These are phyloP conservation scores for Oegoconia quadripuncta DNA, from an alignment of 2,888 invertebrate genomes.

Conservation along the genomic window DNA sequence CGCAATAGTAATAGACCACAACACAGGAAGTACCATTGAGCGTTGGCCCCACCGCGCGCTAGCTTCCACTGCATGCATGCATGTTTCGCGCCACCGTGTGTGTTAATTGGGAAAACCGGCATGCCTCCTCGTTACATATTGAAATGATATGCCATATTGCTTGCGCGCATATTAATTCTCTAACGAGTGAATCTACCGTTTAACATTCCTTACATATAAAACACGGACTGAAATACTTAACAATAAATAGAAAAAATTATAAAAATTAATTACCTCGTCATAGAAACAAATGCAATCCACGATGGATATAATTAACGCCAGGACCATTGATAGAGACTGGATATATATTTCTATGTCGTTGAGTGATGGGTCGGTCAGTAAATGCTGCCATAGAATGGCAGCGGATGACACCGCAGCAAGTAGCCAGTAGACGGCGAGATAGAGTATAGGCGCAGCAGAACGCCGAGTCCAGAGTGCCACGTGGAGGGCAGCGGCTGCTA, in stretches of 20 bases:
- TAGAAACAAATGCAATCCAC: conserved; percentile 68
- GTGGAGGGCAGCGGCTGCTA: conserved; percentile 63
- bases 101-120: conserved; percentile 20
- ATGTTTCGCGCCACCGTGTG: conserved; percentile 14
- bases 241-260: neutral
- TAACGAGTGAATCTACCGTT: conserved; percentile 6
- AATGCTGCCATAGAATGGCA: conserved; percentile 45
- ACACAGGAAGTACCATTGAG: conserved; percentile 8
- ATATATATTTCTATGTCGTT: conserved; percentile 51
- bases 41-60: conserved; percentile 5
- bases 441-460: conserved; percentile 61
- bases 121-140: conserved; percentile 20
- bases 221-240: neutral
- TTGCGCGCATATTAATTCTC: conserved; percentile 22
- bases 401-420: conserved; percentile 51
- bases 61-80: conserved; percentile 6
- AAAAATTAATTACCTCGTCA: conserved; percentile 52
- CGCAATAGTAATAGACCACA: conserved; percentile 1
- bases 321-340: conserved; percentile 42
- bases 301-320: conserved; percentile 46
- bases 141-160: conserved; percentile 22
- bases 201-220: neutral
- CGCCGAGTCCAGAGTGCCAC: conserved; percentile 58
- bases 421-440: conserved; percentile 68
- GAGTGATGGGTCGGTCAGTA: conserved; percentile 28